Conservation (phyloP, 2,113 vertebrate genomes). For the Hyperopisus bebe region DNA sequence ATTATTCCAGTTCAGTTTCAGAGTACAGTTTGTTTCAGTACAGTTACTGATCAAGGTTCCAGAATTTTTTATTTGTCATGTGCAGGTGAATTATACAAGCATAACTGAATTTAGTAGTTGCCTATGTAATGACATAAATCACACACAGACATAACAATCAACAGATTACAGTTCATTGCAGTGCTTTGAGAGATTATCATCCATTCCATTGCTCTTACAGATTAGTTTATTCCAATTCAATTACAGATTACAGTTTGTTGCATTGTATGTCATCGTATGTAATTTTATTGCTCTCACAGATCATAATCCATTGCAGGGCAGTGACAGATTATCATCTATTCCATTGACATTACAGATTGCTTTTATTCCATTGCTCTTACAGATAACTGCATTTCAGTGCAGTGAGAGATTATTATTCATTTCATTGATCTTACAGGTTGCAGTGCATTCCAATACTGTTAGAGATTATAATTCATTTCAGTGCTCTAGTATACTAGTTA, state of each 20-base stretch:
- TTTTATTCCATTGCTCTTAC: background rate
- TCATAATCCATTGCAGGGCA: background rate
- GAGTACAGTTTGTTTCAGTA: background rate
- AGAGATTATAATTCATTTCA: background rate
- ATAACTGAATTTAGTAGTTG: background rate
- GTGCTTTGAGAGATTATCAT: background rate
- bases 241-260: background rate
- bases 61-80: background rate
- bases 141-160: background rate
- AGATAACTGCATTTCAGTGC: background rate
- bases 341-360: background rate
- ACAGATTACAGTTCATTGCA: conserved; percentile 55
- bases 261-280: background rate
- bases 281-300: background rate
- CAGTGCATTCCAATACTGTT: background rate
- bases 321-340: background rate
- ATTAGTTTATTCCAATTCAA: background rate
- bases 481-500: background rate
- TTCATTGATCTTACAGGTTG: background rate
- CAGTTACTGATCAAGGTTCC: background rate
- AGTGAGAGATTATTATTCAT: background rate
- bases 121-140: background rate
- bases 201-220: background rate
- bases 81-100: background rate
- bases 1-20: conserved; percentile 40